Percentiles rank a stretch among this genome's conserved stretches.
These are phyloP conservation scores for Euglossa dilemma DNA, from an alignment of 1,140 invertebrate genomes.

Conservation along the genomic window DNA sequence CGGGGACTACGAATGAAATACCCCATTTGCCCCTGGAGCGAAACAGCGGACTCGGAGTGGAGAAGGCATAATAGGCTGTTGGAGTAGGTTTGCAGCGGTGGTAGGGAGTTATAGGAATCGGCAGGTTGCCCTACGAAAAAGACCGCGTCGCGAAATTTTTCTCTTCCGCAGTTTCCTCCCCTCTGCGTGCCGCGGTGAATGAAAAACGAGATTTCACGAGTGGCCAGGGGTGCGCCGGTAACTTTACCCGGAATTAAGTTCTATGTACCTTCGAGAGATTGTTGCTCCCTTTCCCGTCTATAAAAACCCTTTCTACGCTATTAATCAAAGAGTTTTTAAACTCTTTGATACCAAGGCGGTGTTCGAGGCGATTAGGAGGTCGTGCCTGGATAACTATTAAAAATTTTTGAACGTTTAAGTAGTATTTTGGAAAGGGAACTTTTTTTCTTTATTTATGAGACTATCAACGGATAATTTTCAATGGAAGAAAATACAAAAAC, in stretches of 20 bases:
- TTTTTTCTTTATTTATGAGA: too few relatives aligned
- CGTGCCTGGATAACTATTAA: too few relatives aligned
- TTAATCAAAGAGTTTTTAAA: neutral
- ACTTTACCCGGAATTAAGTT: neutral
- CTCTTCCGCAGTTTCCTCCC: neutral
- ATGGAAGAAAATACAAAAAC: too few relatives aligned
- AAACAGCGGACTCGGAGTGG: too few relatives aligned
- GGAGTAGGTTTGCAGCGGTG: too few relatives aligned
- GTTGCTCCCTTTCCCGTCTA: neutral
- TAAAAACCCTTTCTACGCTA: neutral
- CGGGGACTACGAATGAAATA: too few relatives aligned
- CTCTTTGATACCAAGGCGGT: neutral
- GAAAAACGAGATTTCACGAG: conserved; percentile 11
- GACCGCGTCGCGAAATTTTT: neutral
- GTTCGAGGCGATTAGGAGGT: neutral
- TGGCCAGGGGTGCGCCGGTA: neutral
- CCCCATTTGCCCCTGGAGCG: too few relatives aligned
- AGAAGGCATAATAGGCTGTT: too few relatives aligned
- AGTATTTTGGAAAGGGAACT: too few relatives aligned
- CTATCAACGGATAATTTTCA: too few relatives aligned
- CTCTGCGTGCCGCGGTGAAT: neutral
- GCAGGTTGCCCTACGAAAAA: neutral
- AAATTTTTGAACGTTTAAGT: too few relatives aligned
- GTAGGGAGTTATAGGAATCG: too few relatives aligned
- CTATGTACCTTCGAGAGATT: neutral